These are phyloP conservation scores for Hycleus cichorii DNA, from an alignment of 1,140 invertebrate genomes.

Conservation along the genomic window DNA sequence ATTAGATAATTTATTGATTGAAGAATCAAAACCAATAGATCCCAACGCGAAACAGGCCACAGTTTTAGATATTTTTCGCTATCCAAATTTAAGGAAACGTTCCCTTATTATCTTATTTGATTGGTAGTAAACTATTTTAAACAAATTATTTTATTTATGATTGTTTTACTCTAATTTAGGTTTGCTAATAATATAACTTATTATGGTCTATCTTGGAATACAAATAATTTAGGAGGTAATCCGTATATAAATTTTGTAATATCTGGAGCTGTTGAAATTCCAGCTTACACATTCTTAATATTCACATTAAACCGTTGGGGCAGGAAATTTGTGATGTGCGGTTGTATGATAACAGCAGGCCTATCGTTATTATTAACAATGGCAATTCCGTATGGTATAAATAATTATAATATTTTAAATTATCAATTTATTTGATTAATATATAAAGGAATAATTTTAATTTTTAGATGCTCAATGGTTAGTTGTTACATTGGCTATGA, in stretches of 20 bases:
- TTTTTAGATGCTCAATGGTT: slow-evolving; percentile 51
- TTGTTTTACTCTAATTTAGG: slow-evolving; percentile 44
- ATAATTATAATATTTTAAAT: neutral
- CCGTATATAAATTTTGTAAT: slow-evolving; percentile 70
- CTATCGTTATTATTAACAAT: slow-evolving; percentile 51
- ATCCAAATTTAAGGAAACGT: slow-evolving; percentile 62
- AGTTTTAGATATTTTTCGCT: slow-evolving; percentile 61
- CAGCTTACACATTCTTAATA: slow-evolving; percentile 63
- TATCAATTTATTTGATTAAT: slow-evolving; percentile 14
- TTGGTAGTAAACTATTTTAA: slow-evolving; percentile 48
- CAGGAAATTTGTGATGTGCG: slow-evolving; percentile 59
- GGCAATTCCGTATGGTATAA: slow-evolving; percentile 50
- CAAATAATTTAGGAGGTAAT: slow-evolving; percentile 64
- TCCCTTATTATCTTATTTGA: slow-evolving; percentile 69
- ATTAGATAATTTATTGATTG: slow-evolving; percentile 47
- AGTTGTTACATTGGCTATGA: slow-evolving; percentile 63
- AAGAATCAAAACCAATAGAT: slow-evolving; percentile 34
- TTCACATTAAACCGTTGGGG: slow-evolving; percentile 66
- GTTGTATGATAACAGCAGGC: slow-evolving; percentile 63
- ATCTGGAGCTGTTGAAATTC: slow-evolving; percentile 68
- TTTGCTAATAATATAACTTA: slow-evolving; percentile 72
- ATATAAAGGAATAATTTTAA: slow-evolving; percentile 16
- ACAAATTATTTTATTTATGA: neutral
- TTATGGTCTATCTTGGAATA: slow-evolving; percentile 75
- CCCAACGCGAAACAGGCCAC: slow-evolving; percentile 45